Evolutionary conservation across 2,113 vertebrate species (phyloP), one percentile per base, ranked within the genome.

Genomic region (Canis aureus): DNA sequence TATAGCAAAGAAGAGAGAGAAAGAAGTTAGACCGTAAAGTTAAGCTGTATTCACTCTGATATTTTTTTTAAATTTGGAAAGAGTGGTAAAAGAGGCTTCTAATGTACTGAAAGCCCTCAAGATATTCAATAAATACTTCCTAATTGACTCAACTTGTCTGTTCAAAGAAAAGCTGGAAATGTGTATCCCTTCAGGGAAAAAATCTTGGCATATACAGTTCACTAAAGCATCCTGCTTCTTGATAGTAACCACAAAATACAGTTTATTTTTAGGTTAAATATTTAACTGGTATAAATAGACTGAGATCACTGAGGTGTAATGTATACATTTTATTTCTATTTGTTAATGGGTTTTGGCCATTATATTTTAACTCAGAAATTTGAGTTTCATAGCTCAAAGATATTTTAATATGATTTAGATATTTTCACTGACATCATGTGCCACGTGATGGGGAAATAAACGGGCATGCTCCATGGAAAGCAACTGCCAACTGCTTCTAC

Each of bases 201-300:
- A 71, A 69, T 67, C 73, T 57, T 89, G 17, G 25, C 5, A 1
- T 62, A 53, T 11, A 73, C 60, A 83, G 57, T 90, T 64, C 32
- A 91, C 32, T 78, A 74, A 74, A 81, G 32, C 78, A 71, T 64
- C 67, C 93, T 92, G 38, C 67, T 88, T 92, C 49, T 86, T 83
- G 76, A 78, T n/a, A 84, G 32, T 66, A 83, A 83, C 55, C 35
- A 57, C 0, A 51, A 55, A 95, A 79, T 38, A 64, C 23, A 64
- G 85, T 78, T 82, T 93, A 94, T 60, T 89, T 83, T 60, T 89
- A 89, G 96, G 49, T 64, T 84, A 96, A 96, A 91, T 91, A 94
- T 66, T 64, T 94, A 95, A 89, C 51, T 96, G 82, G 8, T 51
- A 86, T 57, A 95, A 95, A 85, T 79, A 94, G 13, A 35, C 57